phyloP scores from a whole-genome alignment of 2,113 vertebrate species.

The Bos taurus region ARS-UCD2.0 NC_037335.1:112102001-112102500 shows the following conservation, averaged over 20 bases:
- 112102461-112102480: fast-evolving
- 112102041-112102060: neutral
- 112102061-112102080: neutral
- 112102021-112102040: neutral
- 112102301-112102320: fast-evolving
- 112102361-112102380: neutral
- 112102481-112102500: neutral
- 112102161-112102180: no score
- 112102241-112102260: neutral
- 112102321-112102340: no score
- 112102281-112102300: no score
- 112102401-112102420: neutral
- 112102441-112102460: neutral
- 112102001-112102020: neutral
- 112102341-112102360: neutral
- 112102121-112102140: no score
- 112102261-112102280: neutral
- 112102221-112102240: neutral
- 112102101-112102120: neutral
- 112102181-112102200: fast-evolving
- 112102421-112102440: neutral
- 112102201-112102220: neutral
- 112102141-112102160: neutral
- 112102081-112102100: neutral
- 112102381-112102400: neutral